Percentiles rank a stretch among this genome's conserved stretches.
phyloP scores from a whole-genome alignment of 1,140 invertebrate species.

The Drosophila nannoptera region DNA sequence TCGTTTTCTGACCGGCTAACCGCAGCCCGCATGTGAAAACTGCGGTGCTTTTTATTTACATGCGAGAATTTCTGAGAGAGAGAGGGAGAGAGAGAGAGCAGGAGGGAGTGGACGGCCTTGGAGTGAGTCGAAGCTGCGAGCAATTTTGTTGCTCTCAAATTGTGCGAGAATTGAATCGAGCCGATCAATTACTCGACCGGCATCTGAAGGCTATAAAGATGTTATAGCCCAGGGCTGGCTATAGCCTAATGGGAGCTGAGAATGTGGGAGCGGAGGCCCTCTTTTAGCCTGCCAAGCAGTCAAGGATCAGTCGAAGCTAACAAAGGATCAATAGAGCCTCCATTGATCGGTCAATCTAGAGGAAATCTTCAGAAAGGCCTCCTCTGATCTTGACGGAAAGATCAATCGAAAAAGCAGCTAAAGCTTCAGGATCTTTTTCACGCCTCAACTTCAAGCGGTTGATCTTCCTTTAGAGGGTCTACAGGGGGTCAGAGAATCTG shows the following conservation, averaged over 20 bases:
- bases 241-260: neutral
- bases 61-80: conserved; percentile 3
- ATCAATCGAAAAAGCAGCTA: too few relatives aligned
- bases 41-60: conserved; percentile 30
- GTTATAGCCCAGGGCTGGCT: neutral
- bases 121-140: conserved; percentile 17
- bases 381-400: too few relatives aligned
- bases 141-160: neutral
- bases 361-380: too few relatives aligned
- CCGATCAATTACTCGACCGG: conserved; percentile 9
- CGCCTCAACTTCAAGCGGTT: too few relatives aligned
- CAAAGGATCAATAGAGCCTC: too few relatives aligned
- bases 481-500: too few relatives aligned
- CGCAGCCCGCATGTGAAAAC: conserved; percentile 59
- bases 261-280: too few relatives aligned
- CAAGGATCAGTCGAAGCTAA: too few relatives aligned
- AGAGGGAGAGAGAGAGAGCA: neutral
- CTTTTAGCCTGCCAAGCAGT: too few relatives aligned
- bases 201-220: conserved; percentile 23
- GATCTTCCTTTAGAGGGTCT: too few relatives aligned
- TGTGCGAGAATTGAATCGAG: conserved; percentile 17
- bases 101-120: neutral
- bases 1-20: conserved; percentile 41
- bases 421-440: too few relatives aligned
- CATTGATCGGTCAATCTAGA: too few relatives aligned